Base-by-base conservation (phyloP, 2,888 invertebrate genomes). In the Liopterus haemorrhoidalis region DNA sequence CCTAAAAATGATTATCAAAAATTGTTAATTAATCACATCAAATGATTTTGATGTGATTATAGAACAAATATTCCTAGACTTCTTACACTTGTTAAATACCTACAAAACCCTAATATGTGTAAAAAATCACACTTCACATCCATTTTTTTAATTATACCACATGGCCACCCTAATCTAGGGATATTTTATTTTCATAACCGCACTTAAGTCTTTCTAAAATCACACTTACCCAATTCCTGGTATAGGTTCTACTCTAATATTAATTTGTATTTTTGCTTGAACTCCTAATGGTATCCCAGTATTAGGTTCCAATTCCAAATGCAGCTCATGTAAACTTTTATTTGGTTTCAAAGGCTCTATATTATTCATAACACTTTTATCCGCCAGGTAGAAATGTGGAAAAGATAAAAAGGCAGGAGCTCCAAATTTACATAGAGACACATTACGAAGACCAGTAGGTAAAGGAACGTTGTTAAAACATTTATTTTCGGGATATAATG, bases 351-450 rank as follows among this genome's bases (percentile, higher is more conserved):
- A 64, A 0, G 90, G 90, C 0, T 69, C 68, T 0, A 92, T 71
- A 25, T 73, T 73, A 43, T 73, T 58, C 6, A 70, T 59, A 58
- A 87, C 89, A 50, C 69, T 69, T 0, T 75, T 72, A 66, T 88
- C 85, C 0, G 82, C 79, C 57, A 82, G 64, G 54, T 82, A 79
- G 69, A 90, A 90, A 64, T 92, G 90, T 1, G 92, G 91, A 56
- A 81, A 78, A 0, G 87, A 83, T 16, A 88, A 75, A 65, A 82
- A 85, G 9, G 83, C 85, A 1, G 92, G 91, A n/a, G 90, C 86
- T 38, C 82, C 83, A 65, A 72, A 81, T 49, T 83, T 79, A 59
- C 89, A 89, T 19, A 66, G 64, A 1, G 85, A 82, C 54, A 88
- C 81, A 61, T 86, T 81, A 5, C 86, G 72, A 0, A 81, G 75